These are phyloP conservation scores for Bembecia ichneumoniformis DNA, from an alignment of 2,888 invertebrate genomes.

Conservation along the genomic window DNA sequence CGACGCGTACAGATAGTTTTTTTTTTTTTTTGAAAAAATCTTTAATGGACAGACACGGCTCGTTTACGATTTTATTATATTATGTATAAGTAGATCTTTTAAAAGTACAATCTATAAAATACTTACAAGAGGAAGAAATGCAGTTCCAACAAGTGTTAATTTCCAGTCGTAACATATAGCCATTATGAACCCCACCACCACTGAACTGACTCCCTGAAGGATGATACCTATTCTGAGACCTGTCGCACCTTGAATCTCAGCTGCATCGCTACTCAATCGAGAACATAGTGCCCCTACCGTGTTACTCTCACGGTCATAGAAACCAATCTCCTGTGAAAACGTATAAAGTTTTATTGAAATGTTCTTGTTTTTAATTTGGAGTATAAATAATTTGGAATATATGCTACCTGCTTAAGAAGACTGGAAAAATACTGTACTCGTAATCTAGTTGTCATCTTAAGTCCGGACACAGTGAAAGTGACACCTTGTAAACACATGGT, in stretches of 20 bases:
- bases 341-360: not conserved
- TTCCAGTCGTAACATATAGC: constrained; percentile 74
- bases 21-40: no score
- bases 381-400: no score
- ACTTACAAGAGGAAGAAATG: constrained; percentile 73
- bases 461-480: constrained; percentile 83
- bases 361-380: not conserved
- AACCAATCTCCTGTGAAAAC: constrained; percentile 69
- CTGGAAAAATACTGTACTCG: constrained; percentile 63
- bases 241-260: constrained; percentile 76
- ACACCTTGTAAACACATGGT: constrained; percentile 79
- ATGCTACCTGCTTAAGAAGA: constrained; percentile 66
- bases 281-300: constrained; percentile 76
- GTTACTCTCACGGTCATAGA: constrained; percentile 74
- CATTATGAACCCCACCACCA: constrained; percentile 71
- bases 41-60: no score
- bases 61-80: no score
- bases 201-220: constrained; percentile 74
- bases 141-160: constrained; percentile 72
- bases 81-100: no score
- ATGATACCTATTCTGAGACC: constrained; percentile 74
- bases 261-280: constrained; percentile 75
- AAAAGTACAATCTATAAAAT: not conserved
- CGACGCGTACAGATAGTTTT: no score
- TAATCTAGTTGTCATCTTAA: constrained; percentile 79